Conservation (phyloP, 2,113 vertebrate genomes). For the Amazona guildingii region DNA sequence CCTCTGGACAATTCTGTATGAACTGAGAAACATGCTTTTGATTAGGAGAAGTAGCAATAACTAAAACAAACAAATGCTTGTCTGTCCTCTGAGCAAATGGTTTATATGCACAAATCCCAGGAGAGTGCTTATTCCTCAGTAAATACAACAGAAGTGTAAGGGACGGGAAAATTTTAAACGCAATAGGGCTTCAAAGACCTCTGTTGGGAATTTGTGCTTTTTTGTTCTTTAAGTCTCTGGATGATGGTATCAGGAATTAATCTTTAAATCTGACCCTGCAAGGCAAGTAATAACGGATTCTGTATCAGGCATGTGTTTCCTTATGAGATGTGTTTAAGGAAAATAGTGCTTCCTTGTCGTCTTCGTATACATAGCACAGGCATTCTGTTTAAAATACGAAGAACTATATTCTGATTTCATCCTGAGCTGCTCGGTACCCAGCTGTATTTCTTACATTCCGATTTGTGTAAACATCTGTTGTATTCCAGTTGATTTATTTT, state of each 20-base stretch:
- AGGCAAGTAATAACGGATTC: neutral
- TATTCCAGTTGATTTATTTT: neutral
- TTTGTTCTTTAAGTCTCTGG: neutral
- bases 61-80: neutral
- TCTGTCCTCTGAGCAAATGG: neutral
- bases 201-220: neutral
- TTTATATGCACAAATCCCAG: neutral
- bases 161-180: neutral
- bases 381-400: neutral
- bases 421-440: neutral
- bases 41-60: neutral
- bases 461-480: neutral
- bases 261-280: neutral
- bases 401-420: neutral
- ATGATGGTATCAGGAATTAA: neutral
- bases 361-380: neutral
- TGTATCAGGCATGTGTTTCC: neutral
- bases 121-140: neutral
- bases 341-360: neutral
- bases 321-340: neutral
- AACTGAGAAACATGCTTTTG: neutral
- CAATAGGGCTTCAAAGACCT: neutral
- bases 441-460: neutral
- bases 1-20: neutral
- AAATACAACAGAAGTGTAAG: neutral